Evolutionary conservation across 2,888 invertebrate species (phyloP), one percentile per base, ranked within the genome.

Genomic region (Mechanitis messenoides): DNA sequence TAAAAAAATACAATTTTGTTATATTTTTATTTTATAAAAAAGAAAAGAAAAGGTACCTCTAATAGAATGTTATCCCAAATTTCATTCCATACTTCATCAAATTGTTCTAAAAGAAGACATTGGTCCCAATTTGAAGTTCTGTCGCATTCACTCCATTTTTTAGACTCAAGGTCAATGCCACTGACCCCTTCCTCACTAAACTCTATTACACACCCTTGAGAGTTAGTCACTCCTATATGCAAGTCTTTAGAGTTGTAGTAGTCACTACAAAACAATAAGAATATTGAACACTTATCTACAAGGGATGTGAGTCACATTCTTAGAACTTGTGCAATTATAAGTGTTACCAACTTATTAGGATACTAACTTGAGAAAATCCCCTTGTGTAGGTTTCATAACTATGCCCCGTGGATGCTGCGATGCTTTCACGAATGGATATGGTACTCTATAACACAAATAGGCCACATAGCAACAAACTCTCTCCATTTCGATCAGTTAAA

Each of bases 171-270:
- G 86, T 91, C 82, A 60, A 85, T 80, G 64, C 88, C 84, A 67
- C 90, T 83, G 60, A 97, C 90, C 45, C 97, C 97, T 73, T 93
- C 91, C 72, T 92, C 93, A 87, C 97, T 96, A 80, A 95, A 97
- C 87, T 97, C 97, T 64, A 95, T 93, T 58, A 97, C 94, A 74
- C 91, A 91, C 46, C 96, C 95, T 64, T 90, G 90, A 7, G 96
- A 96, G 76, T 95, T 94, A 60, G 97, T 97, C 68, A 97, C 93
- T 61, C 96, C 97, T 81, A 97, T 96, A 84, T 98, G 97, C 68
- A 98, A 92, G 87, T 97, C 95, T 80, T 94, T 94, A 55, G 93
- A 93, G 80, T 95, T 94, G 79, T 92, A 92, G 83, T 96, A 97
- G 84, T 96, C 94, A 83, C 96, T 96, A 88, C 55, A 91, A 91